phyloP scores from a whole-genome alignment of 2,888 invertebrate genomes.

The Hydroisotoma schaefferi region DNA sequence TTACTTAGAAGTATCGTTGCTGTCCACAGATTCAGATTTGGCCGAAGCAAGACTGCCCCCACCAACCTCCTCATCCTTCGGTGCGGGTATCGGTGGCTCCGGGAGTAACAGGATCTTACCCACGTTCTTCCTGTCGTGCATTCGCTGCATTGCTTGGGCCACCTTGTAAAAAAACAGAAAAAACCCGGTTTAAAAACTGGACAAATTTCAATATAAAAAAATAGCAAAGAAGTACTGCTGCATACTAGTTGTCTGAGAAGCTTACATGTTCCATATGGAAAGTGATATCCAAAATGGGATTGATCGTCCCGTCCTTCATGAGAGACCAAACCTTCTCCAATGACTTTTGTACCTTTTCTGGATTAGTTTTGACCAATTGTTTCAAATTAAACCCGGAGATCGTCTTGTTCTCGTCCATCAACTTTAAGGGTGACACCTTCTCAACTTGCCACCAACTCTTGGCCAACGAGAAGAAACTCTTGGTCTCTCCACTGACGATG shows the following conservation, averaged over 20 bases:
- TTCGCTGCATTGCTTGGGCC: conserved; percentile 84
- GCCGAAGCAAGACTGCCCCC: neutral
- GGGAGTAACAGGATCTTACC: conserved; percentile 83
- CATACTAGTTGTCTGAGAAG: conserved; percentile 15
- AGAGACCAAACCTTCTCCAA: conserved; percentile 70
- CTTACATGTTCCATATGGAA: conserved; percentile 53
- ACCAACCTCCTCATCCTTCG: conserved; percentile 7
- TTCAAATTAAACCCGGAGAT: conserved; percentile 78
- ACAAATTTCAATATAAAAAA: too few relatives aligned
- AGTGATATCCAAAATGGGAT: conserved; percentile 76
- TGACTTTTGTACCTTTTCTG: conserved; percentile 66
- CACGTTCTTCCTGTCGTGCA: conserved; percentile 87
- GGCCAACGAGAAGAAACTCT: conserved; percentile 85
- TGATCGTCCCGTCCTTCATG: conserved; percentile 74
- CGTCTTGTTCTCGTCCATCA: conserved; percentile 84
- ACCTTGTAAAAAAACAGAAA: conserved; percentile 57
- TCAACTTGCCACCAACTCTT: conserved; percentile 63
- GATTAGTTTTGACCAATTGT: conserved; percentile 72
- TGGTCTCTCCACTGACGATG: conserved; percentile 84
- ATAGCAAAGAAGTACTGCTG: too few relatives aligned
- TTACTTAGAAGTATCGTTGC: too few relatives aligned
- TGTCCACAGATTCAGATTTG: neutral
- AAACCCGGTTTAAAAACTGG: neutral
- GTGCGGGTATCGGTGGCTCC: conserved; percentile 2
- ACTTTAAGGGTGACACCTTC: conserved; percentile 80